Evolutionary conservation across 2,113 vertebrate species (phyloP), one percentile per base, ranked within the genome.

Genomic region (Diadophis punctatus): DNA sequence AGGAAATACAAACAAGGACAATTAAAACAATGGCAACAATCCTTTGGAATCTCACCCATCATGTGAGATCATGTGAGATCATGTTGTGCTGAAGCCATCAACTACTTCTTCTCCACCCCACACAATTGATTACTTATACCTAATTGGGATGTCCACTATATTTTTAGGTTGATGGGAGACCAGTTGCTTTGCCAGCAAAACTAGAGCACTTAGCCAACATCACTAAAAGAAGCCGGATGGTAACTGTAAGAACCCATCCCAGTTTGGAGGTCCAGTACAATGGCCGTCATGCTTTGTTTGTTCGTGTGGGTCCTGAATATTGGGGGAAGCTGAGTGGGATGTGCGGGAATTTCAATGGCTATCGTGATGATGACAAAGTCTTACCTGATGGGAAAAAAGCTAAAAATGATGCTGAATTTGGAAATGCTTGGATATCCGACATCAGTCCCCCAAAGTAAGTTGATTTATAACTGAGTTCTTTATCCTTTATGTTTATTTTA

Each of bases 201-300:
- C 63, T 92, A 34, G 25, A 52, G 8, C 2, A 10, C 0, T 0
- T 60, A 48, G 91, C 63, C 60, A 91, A 8, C 27, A 52, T 94
- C 56, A 89, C 89, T 0, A 48, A 4, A 92, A 96, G 43, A 95
- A 95, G 23, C 88, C 93, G 90, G 49, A 95, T 96, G 93, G 90
- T 97, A 3, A 95, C 95, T 7, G 85, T 98, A 0, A 80, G 95
- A 92, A 93, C 95, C 11, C 89, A 90, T 0, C 27, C 1, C 43
- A 91, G 97, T 34, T n/a, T 97, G 48, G 6, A 88, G 0, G 95
- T 98, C 48, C 96, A 96, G 55, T 98, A 96, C 93, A 96, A 98
- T 43, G 97, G 97, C 1, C 46, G 1, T 0, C 96, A 95, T 60
- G 97, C 93, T 25, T 92, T 98, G 68, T 48, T 97, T 74, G 95